Evolutionary conservation across 1,140 invertebrate species (phyloP).

Genomic region (Thalassaphorura encarpata): DNA sequence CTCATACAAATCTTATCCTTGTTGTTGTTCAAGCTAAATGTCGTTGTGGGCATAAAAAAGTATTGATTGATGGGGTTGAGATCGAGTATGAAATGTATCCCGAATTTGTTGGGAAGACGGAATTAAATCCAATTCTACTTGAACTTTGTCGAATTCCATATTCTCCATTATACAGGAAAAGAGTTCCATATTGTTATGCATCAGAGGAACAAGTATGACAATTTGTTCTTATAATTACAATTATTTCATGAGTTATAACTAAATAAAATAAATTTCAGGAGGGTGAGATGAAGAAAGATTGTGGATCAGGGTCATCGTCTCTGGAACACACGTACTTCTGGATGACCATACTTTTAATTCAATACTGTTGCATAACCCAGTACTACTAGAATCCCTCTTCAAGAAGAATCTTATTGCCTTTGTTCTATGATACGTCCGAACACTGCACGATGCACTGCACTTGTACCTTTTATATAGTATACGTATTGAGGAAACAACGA

Average conservation of each 20-base stretch:
- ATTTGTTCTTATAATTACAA: not conserved
- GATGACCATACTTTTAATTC: not conserved
- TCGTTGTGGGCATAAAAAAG: conserved; percentile 52
- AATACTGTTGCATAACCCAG: not conserved
- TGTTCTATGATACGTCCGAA: too few species aligned
- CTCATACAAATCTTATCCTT: conserved; percentile 77
- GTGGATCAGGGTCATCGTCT: not conserved
- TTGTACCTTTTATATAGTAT: too few species aligned
- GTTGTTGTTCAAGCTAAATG: conserved; percentile 78
- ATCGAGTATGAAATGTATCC: not conserved
- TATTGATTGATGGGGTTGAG: not conserved
- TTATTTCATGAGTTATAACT: not conserved
- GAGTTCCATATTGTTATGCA: not conserved
- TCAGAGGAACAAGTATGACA: not conserved
- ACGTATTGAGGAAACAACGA: too few species aligned
- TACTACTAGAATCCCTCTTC: too few species aligned
- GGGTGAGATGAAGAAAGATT: not conserved
- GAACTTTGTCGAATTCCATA: conserved; percentile 5
- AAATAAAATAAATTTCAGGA: conserved; percentile 1
- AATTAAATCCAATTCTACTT: not conserved
- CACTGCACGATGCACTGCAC: too few species aligned
- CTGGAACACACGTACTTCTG: not conserved
- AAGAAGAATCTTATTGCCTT: too few species aligned
- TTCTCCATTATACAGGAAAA: not conserved
- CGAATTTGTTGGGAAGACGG: not conserved